Evolutionary conservation across 2,113 vertebrate genomes (phyloP).

Genomic region (Pseudopipra pipra): DNA sequence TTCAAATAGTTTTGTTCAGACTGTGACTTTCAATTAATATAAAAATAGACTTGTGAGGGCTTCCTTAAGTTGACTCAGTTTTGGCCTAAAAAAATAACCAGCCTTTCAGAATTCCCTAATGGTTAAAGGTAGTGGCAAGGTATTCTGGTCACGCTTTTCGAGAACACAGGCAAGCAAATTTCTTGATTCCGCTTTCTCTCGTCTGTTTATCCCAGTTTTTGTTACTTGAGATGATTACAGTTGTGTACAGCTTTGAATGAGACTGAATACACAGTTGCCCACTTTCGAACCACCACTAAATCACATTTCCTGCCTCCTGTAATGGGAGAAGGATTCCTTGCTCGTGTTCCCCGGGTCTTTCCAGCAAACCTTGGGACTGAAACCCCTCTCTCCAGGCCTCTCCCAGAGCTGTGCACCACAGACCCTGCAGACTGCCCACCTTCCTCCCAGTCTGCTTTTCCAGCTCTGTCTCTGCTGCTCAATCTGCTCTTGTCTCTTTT

Average conservation of each 20-base stretch:
- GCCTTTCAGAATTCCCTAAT: background rate
- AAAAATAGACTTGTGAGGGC: background rate
- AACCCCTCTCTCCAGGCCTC: background rate
- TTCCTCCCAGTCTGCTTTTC: background rate
- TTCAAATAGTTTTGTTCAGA: background rate
- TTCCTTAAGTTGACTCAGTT: background rate
- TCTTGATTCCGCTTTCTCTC: background rate
- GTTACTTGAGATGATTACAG: background rate
- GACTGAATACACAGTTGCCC: background rate
- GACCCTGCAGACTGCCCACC: background rate
- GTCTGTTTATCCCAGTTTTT: background rate
- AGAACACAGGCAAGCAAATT: background rate
- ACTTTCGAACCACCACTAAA: background rate
- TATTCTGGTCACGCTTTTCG: background rate
- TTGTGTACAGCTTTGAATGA: background rate
- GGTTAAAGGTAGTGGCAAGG: background rate
- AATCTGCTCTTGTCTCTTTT: background rate
- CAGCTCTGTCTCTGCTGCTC: background rate
- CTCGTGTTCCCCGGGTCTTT: background rate
- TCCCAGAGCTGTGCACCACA: background rate
- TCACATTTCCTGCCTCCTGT: background rate
- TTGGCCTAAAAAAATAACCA: background rate
- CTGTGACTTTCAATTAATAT: background rate
- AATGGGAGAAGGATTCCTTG: background rate
- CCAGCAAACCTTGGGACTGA: background rate